Evolutionary conservation across 2,888 invertebrate species (phyloP).

Genomic region (Parnassius smintheus): DNA sequence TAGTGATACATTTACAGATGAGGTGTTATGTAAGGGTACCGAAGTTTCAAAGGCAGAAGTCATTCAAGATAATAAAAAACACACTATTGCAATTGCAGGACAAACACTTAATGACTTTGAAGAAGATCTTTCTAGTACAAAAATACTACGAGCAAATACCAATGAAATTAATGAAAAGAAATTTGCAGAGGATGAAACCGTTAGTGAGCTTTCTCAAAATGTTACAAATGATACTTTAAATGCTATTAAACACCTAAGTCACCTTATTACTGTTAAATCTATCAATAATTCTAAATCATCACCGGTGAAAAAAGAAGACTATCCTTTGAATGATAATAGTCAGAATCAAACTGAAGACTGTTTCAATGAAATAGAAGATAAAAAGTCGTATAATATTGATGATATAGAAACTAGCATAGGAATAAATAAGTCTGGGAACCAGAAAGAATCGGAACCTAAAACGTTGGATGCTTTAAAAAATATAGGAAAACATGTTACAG

Average conservation of each 20-base stretch:
- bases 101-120: slow-evolving; percentile 20
- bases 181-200: slow-evolving; percentile 24
- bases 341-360: slow-evolving; percentile 12
- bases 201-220: slow-evolving; percentile 6
- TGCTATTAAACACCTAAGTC: slow-evolving; percentile 56
- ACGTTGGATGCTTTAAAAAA: slow-evolving; percentile 48
- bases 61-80: not conserved
- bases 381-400: slow-evolving; percentile 2
- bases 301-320: not conserved
- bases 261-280: slow-evolving; percentile 58
- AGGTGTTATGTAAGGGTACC: not conserved
- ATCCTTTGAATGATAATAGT: not conserved
- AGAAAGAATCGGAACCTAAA: slow-evolving; percentile 28
- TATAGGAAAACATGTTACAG: slow-evolving; percentile 47
- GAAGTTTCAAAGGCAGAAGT: not conserved
- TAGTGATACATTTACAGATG: not conserved
- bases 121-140: slow-evolving; percentile 19
- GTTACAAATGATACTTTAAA: slow-evolving; percentile 15
- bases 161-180: slow-evolving; percentile 12
- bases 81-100: not conserved
- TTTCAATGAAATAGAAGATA: slow-evolving; percentile 4
- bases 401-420: not conserved
- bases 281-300: slow-evolving; percentile 33
- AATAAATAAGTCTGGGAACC: slow-evolving; percentile 18
- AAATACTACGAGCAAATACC: slow-evolving; percentile 10